phyloP scores from a whole-genome alignment of 2,888 invertebrate genomes.

The Rhodophaea formosa region DNA sequence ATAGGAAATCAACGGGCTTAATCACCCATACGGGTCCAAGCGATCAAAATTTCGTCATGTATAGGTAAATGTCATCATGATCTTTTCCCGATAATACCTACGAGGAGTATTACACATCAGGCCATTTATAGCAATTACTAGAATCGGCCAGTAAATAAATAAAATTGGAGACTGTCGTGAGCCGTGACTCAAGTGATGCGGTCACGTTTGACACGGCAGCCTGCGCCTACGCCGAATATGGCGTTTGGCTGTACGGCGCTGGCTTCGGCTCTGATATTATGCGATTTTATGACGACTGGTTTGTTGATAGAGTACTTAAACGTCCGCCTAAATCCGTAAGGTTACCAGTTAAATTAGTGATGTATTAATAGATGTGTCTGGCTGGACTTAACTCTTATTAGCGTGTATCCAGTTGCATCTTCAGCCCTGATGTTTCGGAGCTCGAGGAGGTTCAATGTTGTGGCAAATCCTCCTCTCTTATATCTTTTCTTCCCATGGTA shows the following conservation, averaged over 20 bases:
- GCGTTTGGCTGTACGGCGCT: slow-evolving; percentile 10
- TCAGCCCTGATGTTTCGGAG: too few species aligned
- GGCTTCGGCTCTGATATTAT: background rate
- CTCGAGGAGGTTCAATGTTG: too few species aligned
- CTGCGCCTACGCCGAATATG: slow-evolving; percentile 21
- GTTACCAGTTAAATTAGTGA: too few species aligned
- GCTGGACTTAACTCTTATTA: too few species aligned
- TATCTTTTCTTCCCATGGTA: too few species aligned
- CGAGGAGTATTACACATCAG: slow-evolving; percentile 20
- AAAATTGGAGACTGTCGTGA: slow-evolving; percentile 16
- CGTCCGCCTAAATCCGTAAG: too few species aligned
- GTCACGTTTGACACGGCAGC: slow-evolving; percentile 19
- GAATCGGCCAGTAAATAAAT: slow-evolving; percentile 17
- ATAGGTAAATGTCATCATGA: slow-evolving; percentile 1
- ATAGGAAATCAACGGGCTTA: too few species aligned
- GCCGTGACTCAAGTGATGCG: slow-evolving; percentile 23
- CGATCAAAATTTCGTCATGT: too few species aligned
- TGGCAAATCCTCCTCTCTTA: too few species aligned
- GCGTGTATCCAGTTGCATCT: too few species aligned
- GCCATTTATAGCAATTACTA: slow-evolving; percentile 23
- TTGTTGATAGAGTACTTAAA: background rate
- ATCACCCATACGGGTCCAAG: too few species aligned
- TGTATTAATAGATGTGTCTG: too few species aligned
- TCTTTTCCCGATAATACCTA: slow-evolving; percentile 8
- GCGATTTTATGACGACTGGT: background rate